Percentiles rank a stretch among this genome's conserved stretches.
These are phyloP conservation scores for Alsophila aescularia DNA, from an alignment of 2,888 invertebrate genomes.

Conservation along the genomic window DNA sequence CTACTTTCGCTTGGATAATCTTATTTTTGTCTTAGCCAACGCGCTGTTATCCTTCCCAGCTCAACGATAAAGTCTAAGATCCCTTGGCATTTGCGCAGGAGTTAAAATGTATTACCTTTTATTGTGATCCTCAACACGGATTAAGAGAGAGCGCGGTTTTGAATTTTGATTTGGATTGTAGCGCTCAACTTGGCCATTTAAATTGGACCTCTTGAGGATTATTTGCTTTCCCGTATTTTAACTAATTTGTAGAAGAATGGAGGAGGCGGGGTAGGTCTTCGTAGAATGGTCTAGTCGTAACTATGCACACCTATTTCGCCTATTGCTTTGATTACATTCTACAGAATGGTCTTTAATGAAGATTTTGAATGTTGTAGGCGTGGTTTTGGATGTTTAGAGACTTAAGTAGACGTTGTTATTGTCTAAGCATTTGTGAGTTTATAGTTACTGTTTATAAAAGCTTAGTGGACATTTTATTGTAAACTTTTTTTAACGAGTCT, in stretches of 20 bases:
- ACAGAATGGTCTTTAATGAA: conserved; percentile 75
- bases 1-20: conserved; percentile 84
- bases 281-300: conserved; percentile 59
- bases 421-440: conserved; percentile 36
- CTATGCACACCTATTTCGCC: conserved; percentile 80
- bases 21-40: conserved; percentile 69
- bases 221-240: conserved; percentile 62
- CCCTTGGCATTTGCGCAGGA: conserved; percentile 50
- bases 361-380: conserved; percentile 72
- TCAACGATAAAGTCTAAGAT: conserved; percentile 61
- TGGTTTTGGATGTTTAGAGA: conserved; percentile 62
- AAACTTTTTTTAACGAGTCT: too few relatives aligned
- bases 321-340: conserved; percentile 81
- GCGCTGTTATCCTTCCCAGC: conserved; percentile 55
- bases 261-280: conserved; percentile 51
- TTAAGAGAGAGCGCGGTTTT: conserved; percentile 84
- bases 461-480: too few relatives aligned
- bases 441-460: background rate
- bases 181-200: conserved; percentile 67
- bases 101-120: conserved; percentile 85
- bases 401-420: conserved; percentile 58
- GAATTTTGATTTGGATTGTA: conserved; percentile 84
- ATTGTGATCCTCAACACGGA: conserved; percentile 85
- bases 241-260: conserved; percentile 41
- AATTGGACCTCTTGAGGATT: conserved; percentile 71